Evolutionary conservation across 2,113 vertebrate genomes (phyloP), one percentile per base, ranked within the genome.

Genomic region (Campylorhamphus procurvoides): DNA sequence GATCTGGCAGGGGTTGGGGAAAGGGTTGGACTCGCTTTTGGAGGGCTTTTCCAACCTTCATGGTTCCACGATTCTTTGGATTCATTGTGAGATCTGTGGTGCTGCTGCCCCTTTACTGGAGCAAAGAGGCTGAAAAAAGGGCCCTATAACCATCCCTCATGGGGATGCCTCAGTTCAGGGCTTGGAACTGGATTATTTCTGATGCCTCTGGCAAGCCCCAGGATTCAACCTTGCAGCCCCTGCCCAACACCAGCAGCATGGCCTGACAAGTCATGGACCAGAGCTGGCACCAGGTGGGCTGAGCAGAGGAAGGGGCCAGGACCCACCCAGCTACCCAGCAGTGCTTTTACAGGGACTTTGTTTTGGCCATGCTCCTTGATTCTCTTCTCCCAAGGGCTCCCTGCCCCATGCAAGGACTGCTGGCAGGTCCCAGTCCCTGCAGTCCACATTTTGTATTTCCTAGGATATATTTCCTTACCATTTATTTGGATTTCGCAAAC

Each of bases 401-500:
- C 84, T 22, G 9, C 17, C 46, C 52, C 59, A 67, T 4, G 3
- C 31, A 55, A 59, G 20, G 42, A 49, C 52, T 4, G 29, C 63
- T 58, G 76, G 78, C 73, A 67, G 71, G 52, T 58, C 49, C 35
- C 25, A 9, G 23, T 7, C n/a, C 10, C 33, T 28, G 40, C 42
- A 44, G 33, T 47, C 73, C 67, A 1, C 1, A 4, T 35, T 89
- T 89, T 93, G n/a, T 83, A 33, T 74, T 95, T 69, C 84, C 85
- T 88, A 77, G 50, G 63, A 63, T 91, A 94, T 68, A 50, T 72
- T 95, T 96, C 53, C 71, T 90, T 47, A 72, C 29, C 71, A 71
- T 92, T 94, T 95, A 83, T 92, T 94, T 94, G 89, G 67, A 59
- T 87, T 93, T 92, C 89, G 47, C 67, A 92, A 96, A 66, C 46